Conservation (phyloP, 2,113 vertebrate genomes). For the Helogale parvula region DNA sequence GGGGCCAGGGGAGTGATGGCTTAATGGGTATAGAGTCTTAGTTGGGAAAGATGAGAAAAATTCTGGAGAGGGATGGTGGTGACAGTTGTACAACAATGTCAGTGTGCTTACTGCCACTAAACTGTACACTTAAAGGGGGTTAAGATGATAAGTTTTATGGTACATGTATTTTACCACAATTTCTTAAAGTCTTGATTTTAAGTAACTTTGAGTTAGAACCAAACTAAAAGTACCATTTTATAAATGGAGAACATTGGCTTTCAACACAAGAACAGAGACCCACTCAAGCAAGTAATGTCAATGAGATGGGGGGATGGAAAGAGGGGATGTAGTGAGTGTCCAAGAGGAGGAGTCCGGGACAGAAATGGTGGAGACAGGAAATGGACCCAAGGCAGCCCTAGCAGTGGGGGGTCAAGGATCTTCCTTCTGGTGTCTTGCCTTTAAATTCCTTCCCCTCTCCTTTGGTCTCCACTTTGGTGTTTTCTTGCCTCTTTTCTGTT, state of each 20-base stretch:
- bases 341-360: not conserved
- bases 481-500: not conserved
- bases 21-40: not conserved
- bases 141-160: not conserved
- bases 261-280: not conserved
- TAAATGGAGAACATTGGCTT: not conserved
- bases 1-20: not conserved
- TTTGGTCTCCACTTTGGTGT: not conserved
- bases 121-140: not conserved
- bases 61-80: not conserved
- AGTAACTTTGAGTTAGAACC: not conserved
- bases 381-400: no score
- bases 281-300: not conserved
- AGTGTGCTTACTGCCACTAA: not conserved
- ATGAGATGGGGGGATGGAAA: fast-evolving
- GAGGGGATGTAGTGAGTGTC: not conserved
- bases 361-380: not conserved
- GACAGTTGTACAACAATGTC: not conserved
- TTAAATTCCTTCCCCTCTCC: not conserved
- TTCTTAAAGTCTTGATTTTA: not conserved
- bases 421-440: not conserved
- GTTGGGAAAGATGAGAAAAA: not conserved
- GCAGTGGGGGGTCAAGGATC: no score
- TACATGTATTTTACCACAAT: not conserved
- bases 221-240: not conserved